Base-by-base conservation (phyloP, 2,888 invertebrate genomes). In the Trachelus iudaicus region DNA sequence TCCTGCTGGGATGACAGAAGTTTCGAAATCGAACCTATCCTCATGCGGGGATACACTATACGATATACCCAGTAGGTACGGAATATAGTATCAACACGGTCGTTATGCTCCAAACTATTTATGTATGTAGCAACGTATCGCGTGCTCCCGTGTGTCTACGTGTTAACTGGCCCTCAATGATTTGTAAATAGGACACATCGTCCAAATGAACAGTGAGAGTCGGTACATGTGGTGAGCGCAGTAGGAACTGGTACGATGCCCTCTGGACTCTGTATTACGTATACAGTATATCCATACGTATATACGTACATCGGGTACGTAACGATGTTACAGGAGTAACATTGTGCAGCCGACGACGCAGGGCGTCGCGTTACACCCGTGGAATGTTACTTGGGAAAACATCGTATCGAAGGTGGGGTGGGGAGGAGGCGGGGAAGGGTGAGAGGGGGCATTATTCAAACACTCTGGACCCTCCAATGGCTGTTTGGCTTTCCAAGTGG, bases 371-470 rank as follows among this genome's bases (percentile, higher is more conserved):
- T 84, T 82, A 84, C 81, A 81, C 40, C 80, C 78, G 76, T 79
- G 81, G 83, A 85, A 87, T 84, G 85, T 86, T 83, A 84, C 83
- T 85, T 85, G 83, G 84, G 81, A 86, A 87, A 87, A 87, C 86
- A 87, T 83, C 69, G 82, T 81, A 80, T 83, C 80, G 80, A 56
- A 40, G 40, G 35, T 12, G 35, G 12, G 3, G 3, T 1, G 1
- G 3, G 12, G 35, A 1, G 35, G 11, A n/a, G n/a, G n/a, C n/a
- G n/a, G n/a, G n/a, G n/a, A n/a, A n/a, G n/a, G n/a, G n/a, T n/a
- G 37, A 13, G 37, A 33, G 56, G 23, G 23, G 76, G 80, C 77
- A 81, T 83, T 83, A 77, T 80, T 82, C 81, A 84, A 86, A 84
- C 84, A 84, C 81, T 81, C 78, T 33, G 35, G n/a, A 11, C 37